Percentiles rank a stretch among this genome's conserved stretches.
These are phyloP conservation scores for Dissostichus mawsoni DNA, from an alignment of 2,113 vertebrate species.

Conservation along the genomic window DNA sequence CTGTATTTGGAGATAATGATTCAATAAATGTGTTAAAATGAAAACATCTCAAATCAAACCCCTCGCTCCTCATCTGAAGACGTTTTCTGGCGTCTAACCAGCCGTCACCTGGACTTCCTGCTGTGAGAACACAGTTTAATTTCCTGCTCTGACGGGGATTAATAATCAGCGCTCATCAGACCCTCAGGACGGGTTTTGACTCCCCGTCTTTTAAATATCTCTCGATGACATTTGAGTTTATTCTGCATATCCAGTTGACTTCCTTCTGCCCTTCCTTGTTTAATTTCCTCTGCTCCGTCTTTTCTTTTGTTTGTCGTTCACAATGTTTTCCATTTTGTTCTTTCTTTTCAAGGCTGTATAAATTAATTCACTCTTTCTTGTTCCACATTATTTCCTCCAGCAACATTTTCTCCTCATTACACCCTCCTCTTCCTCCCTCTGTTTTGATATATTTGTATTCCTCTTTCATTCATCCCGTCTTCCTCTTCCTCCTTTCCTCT, in stretches of 20 bases:
- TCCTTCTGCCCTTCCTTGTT: not conserved
- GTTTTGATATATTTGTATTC: no score
- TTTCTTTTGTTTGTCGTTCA: not conserved
- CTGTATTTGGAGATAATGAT: no score
- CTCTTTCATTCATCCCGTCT: no score
- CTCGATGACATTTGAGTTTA: constrained; percentile 25
- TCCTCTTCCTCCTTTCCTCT: not conserved
- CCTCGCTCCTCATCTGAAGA: no score
- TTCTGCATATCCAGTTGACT: not conserved
- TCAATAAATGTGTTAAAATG: no score
- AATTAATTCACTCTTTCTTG: not conserved
- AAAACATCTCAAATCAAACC: no score
- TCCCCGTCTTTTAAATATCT: not conserved
- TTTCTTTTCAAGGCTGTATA: not conserved
- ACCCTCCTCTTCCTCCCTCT: constrained; percentile 1
- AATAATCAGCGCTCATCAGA: constrained; percentile 4
- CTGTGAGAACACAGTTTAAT: constrained; percentile 14
- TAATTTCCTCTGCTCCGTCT: not conserved
- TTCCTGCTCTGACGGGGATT: constrained; percentile 21
- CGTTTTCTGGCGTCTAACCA: not conserved
- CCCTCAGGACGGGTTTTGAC: not conserved
- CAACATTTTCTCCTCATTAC: constrained; percentile 5
- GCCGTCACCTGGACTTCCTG: not conserved
- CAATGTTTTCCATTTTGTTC: not conserved
- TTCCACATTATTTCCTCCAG: constrained; percentile 12